Percentiles rank a stretch among this genome's conserved stretches.
Evolutionary conservation across 92 coral and sea anemone genomes (phyloP).

Genomic region (Diadumene lineata): DNA sequence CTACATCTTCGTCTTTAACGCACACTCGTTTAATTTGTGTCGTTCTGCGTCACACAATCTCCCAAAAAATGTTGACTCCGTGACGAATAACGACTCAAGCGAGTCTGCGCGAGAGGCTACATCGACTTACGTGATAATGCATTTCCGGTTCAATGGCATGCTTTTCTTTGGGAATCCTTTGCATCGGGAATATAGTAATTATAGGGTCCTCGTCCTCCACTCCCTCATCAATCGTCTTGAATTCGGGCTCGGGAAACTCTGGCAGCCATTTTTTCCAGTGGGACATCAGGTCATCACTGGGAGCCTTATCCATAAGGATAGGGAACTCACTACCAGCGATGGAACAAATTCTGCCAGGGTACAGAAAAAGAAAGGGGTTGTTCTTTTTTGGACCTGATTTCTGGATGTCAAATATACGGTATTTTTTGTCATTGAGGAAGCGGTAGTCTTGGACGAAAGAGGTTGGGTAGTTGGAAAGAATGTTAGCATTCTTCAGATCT

Average conservation of each 20-base stretch:
- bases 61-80: too few relatives aligned
- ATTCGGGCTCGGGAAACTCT: conserved; percentile 56
- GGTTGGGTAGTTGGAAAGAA: conserved; percentile 62
- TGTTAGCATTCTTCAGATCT: conserved; percentile 62
- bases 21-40: too few relatives aligned
- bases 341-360: conserved; percentile 62
- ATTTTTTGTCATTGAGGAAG: conserved; percentile 60
- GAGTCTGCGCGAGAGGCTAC: not conserved
- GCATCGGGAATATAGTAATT: conserved; percentile 63
- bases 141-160: conserved; percentile 64
- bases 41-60: too few relatives aligned
- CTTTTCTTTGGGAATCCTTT: conserved; percentile 49
- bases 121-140: conserved; percentile 44
- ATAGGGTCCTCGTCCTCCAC: conserved; percentile 57
- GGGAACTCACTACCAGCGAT: conserved; percentile 75
- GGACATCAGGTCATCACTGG: conserved; percentile 41
- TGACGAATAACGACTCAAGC: too few relatives aligned
- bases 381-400: conserved; percentile 38
- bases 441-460: conserved; percentile 63
- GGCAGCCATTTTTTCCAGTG: conserved; percentile 80
- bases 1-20: too few relatives aligned
- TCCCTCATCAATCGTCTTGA: conserved; percentile 55
- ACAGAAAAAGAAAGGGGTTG: conserved; percentile 57
- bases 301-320: conserved; percentile 64
- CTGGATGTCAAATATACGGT: conserved; percentile 64